Base-by-base conservation (phyloP, 2,797 vertebrate species). In the Phataginus tetradactyla region DNA sequence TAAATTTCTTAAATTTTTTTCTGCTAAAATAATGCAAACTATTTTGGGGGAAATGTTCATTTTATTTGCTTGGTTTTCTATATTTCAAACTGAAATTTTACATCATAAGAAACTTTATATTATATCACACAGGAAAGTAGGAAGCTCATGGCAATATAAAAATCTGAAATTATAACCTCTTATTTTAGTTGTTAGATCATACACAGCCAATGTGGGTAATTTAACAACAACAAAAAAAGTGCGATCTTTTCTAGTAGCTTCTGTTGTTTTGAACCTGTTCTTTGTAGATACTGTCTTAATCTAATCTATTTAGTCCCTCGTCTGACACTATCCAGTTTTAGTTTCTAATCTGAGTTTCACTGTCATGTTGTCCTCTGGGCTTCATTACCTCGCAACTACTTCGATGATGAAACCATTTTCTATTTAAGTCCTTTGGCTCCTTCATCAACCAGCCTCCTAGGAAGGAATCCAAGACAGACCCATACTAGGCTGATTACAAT, bases 31-130 rank as follows among this genome's bases (percentile, higher is more conserved):
- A 91, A 69, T 15, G 57, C 23, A 94, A 81, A 59, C 3, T 37
- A n/a, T 2, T 80, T 92, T 66, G 11, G 55, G 10, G 23, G 2
- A 66, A 72, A 53, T 71, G 10, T 71, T 75, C 27, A 75, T 51
- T 91, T 92, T 89, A 53, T 94, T 91, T 71, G 21, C 9, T 95
- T 81, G 39, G 32, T 63, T 96, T 96, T 94, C 79, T 29, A 10
- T 75, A 83, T 81, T 96, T 87, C 27, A 88, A 61, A 77, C 14
- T 79, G 32, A 91, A 91, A 83, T 93, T 75, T 79, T 68, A 74
- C 68, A 32, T 95, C 49, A 63, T 29, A 75, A 91, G 68, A 86
- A 94, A 80, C 9, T 90, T 78, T 77, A n/a, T 37, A 51, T 55
- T 63, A 55, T 59, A n/a, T 34, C 15, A 59, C 20, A 57, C 5